phyloP scores from a whole-genome alignment of 2,888 invertebrate genomes.

The Notocelia uddmanniana region DNA sequence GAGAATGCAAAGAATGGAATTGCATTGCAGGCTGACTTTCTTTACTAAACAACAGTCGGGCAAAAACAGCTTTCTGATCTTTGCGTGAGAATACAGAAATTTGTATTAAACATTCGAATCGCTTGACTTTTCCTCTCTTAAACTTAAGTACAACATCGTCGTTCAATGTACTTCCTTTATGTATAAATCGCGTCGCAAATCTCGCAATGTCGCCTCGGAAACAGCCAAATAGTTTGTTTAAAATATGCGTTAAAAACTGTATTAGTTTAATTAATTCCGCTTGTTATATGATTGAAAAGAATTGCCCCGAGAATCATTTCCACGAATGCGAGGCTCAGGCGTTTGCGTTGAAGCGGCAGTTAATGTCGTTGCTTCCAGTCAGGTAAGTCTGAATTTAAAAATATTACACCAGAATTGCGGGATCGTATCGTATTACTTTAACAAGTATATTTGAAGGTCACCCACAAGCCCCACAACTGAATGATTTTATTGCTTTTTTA shows the following conservation, averaged over 20 bases:
- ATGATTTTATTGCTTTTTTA: not conserved
- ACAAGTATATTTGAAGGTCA: slow-evolving; percentile 18
- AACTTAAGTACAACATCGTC: not conserved
- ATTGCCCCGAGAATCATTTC: slow-evolving; percentile 70
- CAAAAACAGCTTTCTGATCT: slow-evolving; percentile 15
- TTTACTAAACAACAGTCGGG: slow-evolving; percentile 24
- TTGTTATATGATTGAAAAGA: slow-evolving; percentile 77
- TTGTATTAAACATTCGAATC: slow-evolving; percentile 5
- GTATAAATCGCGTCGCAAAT: slow-evolving; percentile 50
- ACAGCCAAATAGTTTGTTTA: slow-evolving; percentile 76
- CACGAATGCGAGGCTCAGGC: slow-evolving; percentile 71
- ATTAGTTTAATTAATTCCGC: slow-evolving; percentile 76
- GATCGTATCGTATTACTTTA: slow-evolving; percentile 3
- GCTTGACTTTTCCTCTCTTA: not conserved
- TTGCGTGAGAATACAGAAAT: slow-evolving; percentile 16
- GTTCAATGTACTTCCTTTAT: slow-evolving; percentile 20
- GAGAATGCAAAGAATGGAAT: not conserved
- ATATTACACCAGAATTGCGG: not conserved
- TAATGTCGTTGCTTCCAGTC: slow-evolving; percentile 75
- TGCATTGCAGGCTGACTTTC: not conserved
- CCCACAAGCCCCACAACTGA: not conserved
- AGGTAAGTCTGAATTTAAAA: slow-evolving; percentile 61
- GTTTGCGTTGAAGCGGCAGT: slow-evolving; percentile 66
- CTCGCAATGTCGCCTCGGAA: slow-evolving; percentile 76
- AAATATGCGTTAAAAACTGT: slow-evolving; percentile 73